A percentile compares a stretch with the other conserved stretches of the same genome.
These are phyloP conservation scores for Papilio glaucus DNA, from an alignment of 1,140 invertebrate genomes.

Conservation along the genomic window DNA sequence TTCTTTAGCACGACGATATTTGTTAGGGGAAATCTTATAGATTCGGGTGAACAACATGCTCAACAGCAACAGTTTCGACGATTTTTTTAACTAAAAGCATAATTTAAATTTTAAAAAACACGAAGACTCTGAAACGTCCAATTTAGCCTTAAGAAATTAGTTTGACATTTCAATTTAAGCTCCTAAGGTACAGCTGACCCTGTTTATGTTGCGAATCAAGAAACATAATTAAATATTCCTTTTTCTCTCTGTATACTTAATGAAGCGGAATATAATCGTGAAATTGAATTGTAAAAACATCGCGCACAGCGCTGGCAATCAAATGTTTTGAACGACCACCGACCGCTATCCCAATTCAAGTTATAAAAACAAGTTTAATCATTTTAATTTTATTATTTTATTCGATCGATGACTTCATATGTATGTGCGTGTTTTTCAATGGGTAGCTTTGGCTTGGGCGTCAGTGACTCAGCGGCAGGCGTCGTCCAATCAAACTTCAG, in stretches of 20 bases:
- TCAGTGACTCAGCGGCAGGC: too few relatives aligned
- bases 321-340: not conserved
- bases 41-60: too few relatives aligned
- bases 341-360: not conserved
- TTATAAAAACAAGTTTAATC: not conserved
- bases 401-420: too few relatives aligned
- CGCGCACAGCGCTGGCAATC: not conserved
- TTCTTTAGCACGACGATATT: too few relatives aligned
- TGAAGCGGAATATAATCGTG: conserved; percentile 5
- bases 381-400: not conserved
- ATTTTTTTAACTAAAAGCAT: not conserved
- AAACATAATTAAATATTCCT: conserved; percentile 18
- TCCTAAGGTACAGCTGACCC: conserved; percentile 11
- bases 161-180: conserved; percentile 25
- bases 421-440: too few relatives aligned
- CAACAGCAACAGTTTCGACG: too few relatives aligned
- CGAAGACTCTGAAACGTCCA: conserved; percentile 4
- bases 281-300: conserved; percentile 20
- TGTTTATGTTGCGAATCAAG: conserved; percentile 13
- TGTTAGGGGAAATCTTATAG: too few relatives aligned
- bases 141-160: conserved; percentile 13
- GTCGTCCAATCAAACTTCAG: too few relatives aligned
- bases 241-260: conserved; percentile 8
- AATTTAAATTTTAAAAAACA: conserved; percentile 2
- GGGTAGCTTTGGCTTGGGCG: too few relatives aligned